Conservation (phyloP, 2,797 vertebrate species). For the Psittacula echo region DNA sequence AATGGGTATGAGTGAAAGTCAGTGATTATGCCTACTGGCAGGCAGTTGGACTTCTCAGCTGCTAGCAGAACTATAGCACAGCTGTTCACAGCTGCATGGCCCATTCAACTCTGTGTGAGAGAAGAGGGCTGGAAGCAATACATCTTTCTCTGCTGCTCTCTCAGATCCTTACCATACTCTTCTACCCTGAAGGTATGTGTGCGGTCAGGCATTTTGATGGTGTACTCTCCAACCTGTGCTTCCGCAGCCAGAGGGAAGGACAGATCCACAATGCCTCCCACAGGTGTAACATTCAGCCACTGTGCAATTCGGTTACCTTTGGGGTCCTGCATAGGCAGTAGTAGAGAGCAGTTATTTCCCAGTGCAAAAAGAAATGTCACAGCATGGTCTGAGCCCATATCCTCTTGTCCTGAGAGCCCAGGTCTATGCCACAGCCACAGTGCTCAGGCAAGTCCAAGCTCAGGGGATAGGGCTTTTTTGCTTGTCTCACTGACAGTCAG, state of each 20-base stretch:
- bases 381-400: background rate
- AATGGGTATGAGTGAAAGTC: background rate
- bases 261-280: slow-evolving; percentile 74
- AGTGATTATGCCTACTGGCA: background rate
- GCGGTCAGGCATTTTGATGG: slow-evolving; percentile 29
- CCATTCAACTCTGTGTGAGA: background rate
- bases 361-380: background rate
- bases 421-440: background rate
- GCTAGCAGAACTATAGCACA: background rate
- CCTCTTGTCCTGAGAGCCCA: background rate
- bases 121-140: background rate
- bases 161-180: slow-evolving; percentile 76
- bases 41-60: background rate
- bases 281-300: slow-evolving; percentile 74
- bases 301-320: slow-evolving; percentile 76
- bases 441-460: background rate
- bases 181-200: slow-evolving; percentile 74
- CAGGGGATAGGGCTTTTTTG: background rate
- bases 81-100: background rate
- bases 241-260: slow-evolving; percentile 78
- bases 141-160: background rate
- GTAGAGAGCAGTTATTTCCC: background rate
- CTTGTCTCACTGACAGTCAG: background rate
- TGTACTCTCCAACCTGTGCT: slow-evolving; percentile 71
- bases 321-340: slow-evolving; percentile 66